phyloP scores from a whole-genome alignment of 2,888 invertebrate species.

The Limnephilus marmoratus region DNA sequence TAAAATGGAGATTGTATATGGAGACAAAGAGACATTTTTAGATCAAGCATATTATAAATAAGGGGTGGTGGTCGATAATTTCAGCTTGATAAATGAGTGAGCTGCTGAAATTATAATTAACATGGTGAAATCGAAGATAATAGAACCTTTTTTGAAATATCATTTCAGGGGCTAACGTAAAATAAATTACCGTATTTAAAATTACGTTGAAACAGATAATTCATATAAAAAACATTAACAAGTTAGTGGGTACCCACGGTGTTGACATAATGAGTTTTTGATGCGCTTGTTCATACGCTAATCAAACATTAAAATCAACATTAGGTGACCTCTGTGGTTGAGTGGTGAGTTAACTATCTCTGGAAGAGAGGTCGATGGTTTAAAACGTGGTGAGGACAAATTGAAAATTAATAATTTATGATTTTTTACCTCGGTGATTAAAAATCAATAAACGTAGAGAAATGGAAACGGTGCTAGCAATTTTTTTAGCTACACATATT shows the following conservation, averaged over 20 bases:
- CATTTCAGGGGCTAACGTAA: neutral
- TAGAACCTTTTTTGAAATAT: neutral
- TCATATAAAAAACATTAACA: neutral
- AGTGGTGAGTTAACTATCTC: neutral
- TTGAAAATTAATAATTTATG: neutral
- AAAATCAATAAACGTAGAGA: neutral
- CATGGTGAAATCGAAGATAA: neutral
- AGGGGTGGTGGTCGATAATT: neutral
- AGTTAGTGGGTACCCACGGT: too few species aligned
- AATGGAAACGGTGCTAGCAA: too few species aligned
- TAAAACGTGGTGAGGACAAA: neutral
- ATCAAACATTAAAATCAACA: neutral
- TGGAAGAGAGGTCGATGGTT: neutral
- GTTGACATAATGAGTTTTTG: neutral
- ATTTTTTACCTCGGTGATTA: too few species aligned
- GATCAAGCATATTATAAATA: neutral
- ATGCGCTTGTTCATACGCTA: neutral
- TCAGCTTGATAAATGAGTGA: neutral
- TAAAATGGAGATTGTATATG: too few species aligned
- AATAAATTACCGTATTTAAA: neutral
- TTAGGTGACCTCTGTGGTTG: neutral
- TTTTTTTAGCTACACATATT: too few species aligned
- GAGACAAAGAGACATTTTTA: too few species aligned
- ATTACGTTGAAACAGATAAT: neutral
- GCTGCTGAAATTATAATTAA: neutral